Evolutionary conservation across 1,140 invertebrate genomes (phyloP).

Genomic region (Geopemphigus sp.): DNA sequence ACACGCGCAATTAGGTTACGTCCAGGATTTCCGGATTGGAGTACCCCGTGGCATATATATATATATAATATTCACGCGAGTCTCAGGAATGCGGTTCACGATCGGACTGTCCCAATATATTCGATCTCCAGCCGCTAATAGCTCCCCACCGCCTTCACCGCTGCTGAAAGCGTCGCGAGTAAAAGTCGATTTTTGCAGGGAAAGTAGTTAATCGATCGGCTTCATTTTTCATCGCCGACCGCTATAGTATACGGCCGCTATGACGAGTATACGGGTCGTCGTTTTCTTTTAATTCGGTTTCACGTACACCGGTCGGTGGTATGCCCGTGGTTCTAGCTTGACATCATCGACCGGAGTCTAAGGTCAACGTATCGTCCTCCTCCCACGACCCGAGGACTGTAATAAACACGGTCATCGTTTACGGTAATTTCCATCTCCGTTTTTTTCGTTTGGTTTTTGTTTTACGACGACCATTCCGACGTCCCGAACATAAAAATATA

Average conservation of each 20-base stretch:
- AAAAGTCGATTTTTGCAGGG: slow-evolving; percentile 45
- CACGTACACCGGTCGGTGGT: not conserved
- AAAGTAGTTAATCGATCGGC: slow-evolving; percentile 34
- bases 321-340: not conserved
- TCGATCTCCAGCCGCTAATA: not conserved
- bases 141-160: not conserved
- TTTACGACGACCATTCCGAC: not conserved
- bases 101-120: not conserved
- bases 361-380: slow-evolving; percentile 48
- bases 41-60: not conserved
- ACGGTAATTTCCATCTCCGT: not conserved
- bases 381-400: slow-evolving; percentile 39
- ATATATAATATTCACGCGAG: not conserved
- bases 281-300: slow-evolving; percentile 2
- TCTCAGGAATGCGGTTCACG: slow-evolving; percentile 23
- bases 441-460: not conserved
- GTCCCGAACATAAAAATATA: not conserved
- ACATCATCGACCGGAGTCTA: slow-evolving; percentile 44
- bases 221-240: not conserved
- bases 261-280: not conserved
- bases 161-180: not conserved
- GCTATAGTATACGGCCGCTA: not conserved
- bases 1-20: not conserved
- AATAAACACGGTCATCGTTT: slow-evolving; percentile 27
- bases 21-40: slow-evolving; percentile 13